Conservation (phyloP, 23 tunicate species). For the Oikopleura dioica region DNA sequence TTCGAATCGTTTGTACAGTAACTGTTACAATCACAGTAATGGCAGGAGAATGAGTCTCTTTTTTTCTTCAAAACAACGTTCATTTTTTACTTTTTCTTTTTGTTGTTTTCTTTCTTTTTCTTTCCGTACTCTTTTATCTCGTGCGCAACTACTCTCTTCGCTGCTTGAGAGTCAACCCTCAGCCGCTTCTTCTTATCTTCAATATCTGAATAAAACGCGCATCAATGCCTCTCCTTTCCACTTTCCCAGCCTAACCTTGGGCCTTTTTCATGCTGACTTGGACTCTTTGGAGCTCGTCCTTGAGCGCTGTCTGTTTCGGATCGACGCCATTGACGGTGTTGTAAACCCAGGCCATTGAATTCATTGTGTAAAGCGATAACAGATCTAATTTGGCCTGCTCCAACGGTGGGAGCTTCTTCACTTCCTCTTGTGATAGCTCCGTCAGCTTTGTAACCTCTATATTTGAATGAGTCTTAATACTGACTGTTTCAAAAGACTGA, state of each 20-base stretch:
- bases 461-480: too few species aligned
- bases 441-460: too few species aligned
- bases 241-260: background rate
- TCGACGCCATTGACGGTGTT: background rate
- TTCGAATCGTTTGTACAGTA: too few species aligned
- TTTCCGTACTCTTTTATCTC: background rate
- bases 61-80: too few species aligned
- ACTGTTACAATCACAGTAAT: too few species aligned
- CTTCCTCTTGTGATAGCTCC: background rate
- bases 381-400: constrained; percentile 7
- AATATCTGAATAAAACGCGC: background rate
- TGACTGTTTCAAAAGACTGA: too few species aligned
- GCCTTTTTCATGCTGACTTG: constrained; percentile 1
- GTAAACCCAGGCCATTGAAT: background rate
- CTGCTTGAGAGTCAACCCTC: background rate
- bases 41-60: too few species aligned
- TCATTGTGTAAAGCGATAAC: background rate
- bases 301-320: background rate
- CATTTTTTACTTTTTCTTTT: too few species aligned
- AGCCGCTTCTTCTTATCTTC: background rate
- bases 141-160: background rate
- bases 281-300: background rate
- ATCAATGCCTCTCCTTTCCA: background rate
- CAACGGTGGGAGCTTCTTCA: background rate
- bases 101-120: too few species aligned